Conservation (phyloP, 2,888 invertebrate species). For the Ernsta delagoae region DNA sequence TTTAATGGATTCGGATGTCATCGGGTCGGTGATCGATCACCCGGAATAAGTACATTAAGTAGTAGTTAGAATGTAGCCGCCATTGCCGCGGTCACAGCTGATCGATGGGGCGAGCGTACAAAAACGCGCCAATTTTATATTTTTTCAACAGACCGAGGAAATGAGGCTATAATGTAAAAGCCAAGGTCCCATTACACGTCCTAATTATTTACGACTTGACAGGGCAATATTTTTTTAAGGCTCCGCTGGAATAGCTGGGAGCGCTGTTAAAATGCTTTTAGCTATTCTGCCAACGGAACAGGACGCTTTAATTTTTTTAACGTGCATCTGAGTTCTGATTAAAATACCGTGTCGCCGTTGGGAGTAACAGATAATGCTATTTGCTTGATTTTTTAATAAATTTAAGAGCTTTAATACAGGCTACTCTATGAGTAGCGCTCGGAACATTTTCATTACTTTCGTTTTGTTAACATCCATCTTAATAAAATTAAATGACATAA, state of each 20-base stretch:
- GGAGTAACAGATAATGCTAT: constrained; percentile 32
- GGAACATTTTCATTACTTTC: neutral
- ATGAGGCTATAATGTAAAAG: constrained; percentile 37
- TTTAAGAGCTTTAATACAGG: constrained; percentile 29
- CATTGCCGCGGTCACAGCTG: constrained; percentile 55
- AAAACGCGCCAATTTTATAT: constrained; percentile 38
- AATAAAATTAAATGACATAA: neutral
- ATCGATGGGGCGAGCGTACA: constrained; percentile 59
- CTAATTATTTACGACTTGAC: constrained; percentile 38
- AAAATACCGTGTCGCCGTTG: constrained; percentile 32
- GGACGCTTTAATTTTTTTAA: constrained; percentile 33
- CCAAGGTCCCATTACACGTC: constrained; percentile 38
- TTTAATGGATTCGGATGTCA: constrained; percentile 79
- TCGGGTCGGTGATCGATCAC: constrained; percentile 73
- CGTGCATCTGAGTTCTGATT: constrained; percentile 36
- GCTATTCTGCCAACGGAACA: constrained; percentile 36
- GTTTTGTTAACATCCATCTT: neutral
- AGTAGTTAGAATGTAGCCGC: constrained; percentile 63
- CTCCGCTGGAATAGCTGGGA: constrained; percentile 34
- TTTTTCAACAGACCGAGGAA: constrained; percentile 34
- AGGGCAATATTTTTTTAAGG: constrained; percentile 38
- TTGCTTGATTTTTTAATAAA: constrained; percentile 36
- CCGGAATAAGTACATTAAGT: constrained; percentile 74
- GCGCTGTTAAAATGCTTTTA: constrained; percentile 37
- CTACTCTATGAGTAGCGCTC: neutral